phyloP scores from a whole-genome alignment of 2,113 vertebrate species.

The Rynchops niger region DNA sequence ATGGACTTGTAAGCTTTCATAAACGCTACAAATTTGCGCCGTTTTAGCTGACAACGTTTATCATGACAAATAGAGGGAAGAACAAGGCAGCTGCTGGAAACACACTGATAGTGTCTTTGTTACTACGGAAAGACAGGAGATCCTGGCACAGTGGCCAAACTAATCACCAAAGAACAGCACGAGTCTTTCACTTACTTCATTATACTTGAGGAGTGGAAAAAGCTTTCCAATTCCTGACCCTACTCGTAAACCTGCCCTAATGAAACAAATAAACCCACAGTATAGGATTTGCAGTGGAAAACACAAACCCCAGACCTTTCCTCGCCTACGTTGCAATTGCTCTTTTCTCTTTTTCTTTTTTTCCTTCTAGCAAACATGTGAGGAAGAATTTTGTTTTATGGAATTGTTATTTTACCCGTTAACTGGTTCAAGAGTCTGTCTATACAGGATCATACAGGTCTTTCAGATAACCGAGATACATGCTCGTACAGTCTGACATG shows the following conservation, averaged over 20 bases:
- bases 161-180: background rate
- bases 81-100: background rate
- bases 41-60: background rate
- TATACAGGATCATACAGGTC: background rate
- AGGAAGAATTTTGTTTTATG: background rate
- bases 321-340: background rate
- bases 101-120: background rate
- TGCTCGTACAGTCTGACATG: accelerated
- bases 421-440: background rate
- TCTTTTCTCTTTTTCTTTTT: background rate
- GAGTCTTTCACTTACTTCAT: background rate
- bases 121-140: too few species aligned
- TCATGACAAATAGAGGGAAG: background rate
- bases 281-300: background rate
- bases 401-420: background rate
- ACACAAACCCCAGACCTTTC: background rate
- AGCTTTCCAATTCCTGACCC: background rate
- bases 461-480: background rate
- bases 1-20: background rate
- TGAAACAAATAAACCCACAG: background rate
- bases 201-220: background rate
- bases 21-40: background rate
- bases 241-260: background rate
- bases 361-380: background rate
- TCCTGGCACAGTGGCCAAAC: background rate